These are phyloP conservation scores for Umimayanthus kanabou DNA, from an alignment of 92 coral and sea anemone genomes.

Conservation along the genomic window DNA sequence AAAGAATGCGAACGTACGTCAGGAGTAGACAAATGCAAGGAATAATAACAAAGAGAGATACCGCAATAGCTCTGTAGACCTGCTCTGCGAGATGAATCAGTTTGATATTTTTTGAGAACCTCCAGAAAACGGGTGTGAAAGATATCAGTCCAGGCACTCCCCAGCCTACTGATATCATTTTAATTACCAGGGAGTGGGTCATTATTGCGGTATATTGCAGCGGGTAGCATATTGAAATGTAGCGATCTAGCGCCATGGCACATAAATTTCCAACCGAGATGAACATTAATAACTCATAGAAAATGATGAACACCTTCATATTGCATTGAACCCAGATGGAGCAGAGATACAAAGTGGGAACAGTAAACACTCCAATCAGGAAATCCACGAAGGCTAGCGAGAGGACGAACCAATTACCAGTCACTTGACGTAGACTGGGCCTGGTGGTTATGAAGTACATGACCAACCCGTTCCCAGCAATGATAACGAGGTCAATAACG, in stretches of 20 bases:
- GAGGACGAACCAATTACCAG: slow-evolving; percentile 14
- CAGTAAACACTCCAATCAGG: slow-evolving; percentile 32
- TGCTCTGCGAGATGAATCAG: neutral
- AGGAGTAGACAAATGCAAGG: neutral
- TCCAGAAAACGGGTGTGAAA: slow-evolving; percentile 7
- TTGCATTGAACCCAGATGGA: slow-evolving; percentile 16
- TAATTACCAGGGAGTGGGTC: slow-evolving; percentile 14
- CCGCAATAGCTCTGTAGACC: neutral
- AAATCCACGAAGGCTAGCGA: slow-evolving; percentile 24
- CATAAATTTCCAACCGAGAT: slow-evolving; percentile 28
- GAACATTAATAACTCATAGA: slow-evolving; percentile 26
- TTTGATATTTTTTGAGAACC: neutral
- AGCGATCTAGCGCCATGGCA: slow-evolving; percentile 25
- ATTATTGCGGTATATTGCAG: slow-evolving; percentile 11
- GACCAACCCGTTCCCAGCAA: slow-evolving; percentile 10
- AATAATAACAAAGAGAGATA: neutral
- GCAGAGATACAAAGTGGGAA: slow-evolving; percentile 9
- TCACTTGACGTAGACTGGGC: neutral
- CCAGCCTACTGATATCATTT: slow-evolving; percentile 5
- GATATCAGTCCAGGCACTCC: slow-evolving; percentile 15
- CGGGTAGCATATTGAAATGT: slow-evolving; percentile 28
- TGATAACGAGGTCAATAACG: neutral
- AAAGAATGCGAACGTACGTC: slow-evolving; percentile 6
- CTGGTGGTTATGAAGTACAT: slow-evolving; percentile 19
- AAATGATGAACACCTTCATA: slow-evolving; percentile 1